Evolutionary conservation across 2,113 vertebrate genomes (phyloP).

Genomic region (Zosterops pallidus): DNA sequence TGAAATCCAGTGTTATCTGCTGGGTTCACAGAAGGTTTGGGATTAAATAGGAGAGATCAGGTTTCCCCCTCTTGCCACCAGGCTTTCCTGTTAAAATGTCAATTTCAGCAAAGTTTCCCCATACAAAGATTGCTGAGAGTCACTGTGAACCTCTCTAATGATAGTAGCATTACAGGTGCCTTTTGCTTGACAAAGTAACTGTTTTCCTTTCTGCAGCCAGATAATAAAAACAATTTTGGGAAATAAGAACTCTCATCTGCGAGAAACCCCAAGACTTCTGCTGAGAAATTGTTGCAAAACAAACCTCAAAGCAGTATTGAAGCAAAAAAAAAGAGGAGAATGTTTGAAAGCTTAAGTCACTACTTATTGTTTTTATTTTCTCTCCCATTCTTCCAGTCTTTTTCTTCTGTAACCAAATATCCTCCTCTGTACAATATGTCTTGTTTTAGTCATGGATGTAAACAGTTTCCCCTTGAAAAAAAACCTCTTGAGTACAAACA

Average conservation of each 20-base stretch:
- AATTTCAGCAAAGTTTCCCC: background rate
- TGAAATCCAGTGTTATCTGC: background rate
- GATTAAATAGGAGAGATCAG: background rate
- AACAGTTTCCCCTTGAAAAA: background rate
- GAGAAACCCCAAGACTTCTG: background rate
- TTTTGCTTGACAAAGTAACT: background rate
- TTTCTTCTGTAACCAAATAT: background rate
- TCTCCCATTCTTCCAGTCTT: background rate
- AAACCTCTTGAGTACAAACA: background rate
- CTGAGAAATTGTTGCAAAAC: background rate
- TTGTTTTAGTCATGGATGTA: background rate
- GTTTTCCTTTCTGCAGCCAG: background rate
- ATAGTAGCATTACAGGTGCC: background rate
- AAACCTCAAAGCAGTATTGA: background rate
- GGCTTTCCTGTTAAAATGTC: background rate
- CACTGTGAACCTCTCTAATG: background rate
- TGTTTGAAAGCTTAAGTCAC: constrained; percentile 1
- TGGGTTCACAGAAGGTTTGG: background rate
- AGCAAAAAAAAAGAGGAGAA: background rate
- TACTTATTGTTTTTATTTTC: constrained; percentile 19
- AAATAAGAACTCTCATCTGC: background rate
- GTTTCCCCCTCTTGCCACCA: background rate
- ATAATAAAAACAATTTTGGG: background rate
- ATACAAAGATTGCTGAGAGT: background rate
- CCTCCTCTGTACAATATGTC: constrained; percentile 2